phyloP scores from a whole-genome alignment of 2,888 invertebrate genomes.

The Calliscelio sp. region DNA sequence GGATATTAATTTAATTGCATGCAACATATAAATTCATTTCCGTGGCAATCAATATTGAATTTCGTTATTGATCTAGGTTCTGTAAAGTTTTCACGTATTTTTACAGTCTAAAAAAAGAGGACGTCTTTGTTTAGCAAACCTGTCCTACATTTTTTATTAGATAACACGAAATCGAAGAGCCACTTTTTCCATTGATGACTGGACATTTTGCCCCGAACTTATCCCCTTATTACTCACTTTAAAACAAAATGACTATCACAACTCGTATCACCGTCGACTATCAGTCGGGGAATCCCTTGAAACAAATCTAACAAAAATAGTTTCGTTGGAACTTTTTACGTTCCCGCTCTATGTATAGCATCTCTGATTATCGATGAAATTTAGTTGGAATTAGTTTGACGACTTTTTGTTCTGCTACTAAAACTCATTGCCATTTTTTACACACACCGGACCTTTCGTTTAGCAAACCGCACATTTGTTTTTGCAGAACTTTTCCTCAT shows the following conservation, averaged over 20 bases:
- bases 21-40: too few species aligned
- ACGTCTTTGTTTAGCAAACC: too few species aligned
- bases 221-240: slow-evolving; percentile 27
- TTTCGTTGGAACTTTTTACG: slow-evolving; percentile 25
- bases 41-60: too few species aligned
- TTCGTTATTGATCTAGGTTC: too few species aligned
- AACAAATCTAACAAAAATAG: slow-evolving; percentile 29
- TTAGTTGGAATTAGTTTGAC: slow-evolving; percentile 45
- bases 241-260: slow-evolving; percentile 23
- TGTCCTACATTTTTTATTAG: slow-evolving; percentile 8
- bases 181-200: slow-evolving; percentile 24
- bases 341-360: slow-evolving; percentile 5
- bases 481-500: slow-evolving; percentile 12
- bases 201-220: slow-evolving; percentile 1
- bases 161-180: slow-evolving; percentile 1
- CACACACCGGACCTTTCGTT: neutral
- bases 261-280: slow-evolving; percentile 8
- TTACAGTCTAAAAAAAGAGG: too few species aligned
- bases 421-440: slow-evolving; percentile 17
- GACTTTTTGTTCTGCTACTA: slow-evolving; percentile 11
- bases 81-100: too few species aligned
- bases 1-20: too few species aligned
- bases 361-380: slow-evolving; percentile 31
- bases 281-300: slow-evolving; percentile 1
- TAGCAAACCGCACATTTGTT: slow-evolving; percentile 25